These are phyloP conservation scores for Sesia apiformis DNA, from an alignment of 2,888 invertebrate genomes.

Conservation along the genomic window DNA sequence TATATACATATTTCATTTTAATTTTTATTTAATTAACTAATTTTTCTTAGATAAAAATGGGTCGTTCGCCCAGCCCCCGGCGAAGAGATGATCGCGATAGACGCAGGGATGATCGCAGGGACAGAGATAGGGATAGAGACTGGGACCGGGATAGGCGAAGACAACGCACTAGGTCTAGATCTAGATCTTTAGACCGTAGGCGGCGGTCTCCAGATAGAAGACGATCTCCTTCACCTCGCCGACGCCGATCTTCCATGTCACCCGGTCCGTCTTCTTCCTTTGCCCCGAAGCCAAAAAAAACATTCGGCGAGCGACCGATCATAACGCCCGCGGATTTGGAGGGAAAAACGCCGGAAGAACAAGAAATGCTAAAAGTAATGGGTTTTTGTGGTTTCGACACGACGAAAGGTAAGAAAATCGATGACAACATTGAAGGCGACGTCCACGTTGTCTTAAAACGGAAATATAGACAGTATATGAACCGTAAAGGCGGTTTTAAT, in stretches of 20 bases:
- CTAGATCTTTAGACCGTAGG: constrained; percentile 55
- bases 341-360: constrained; percentile 92
- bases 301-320: constrained; percentile 75
- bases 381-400: constrained; percentile 97
- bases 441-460: constrained; percentile 97
- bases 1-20: background rate
- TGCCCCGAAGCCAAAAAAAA: constrained; percentile 46
- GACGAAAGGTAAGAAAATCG: constrained; percentile 96
- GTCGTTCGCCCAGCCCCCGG: constrained; percentile 65
- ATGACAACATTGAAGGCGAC: constrained; percentile 94
- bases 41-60: constrained; percentile 41
- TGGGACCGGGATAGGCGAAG: constrained; percentile 57
- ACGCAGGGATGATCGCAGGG: constrained; percentile 21
- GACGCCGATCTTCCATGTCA: constrained; percentile 50
- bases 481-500: constrained; percentile 99
- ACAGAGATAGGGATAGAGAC: constrained; percentile 38
- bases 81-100: constrained; percentile 49
- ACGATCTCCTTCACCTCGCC: constrained; percentile 27
- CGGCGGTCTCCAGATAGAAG: constrained; percentile 57
- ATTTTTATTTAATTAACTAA: constrained; percentile 8
- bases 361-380: constrained; percentile 97
- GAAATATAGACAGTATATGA: constrained; percentile 99
- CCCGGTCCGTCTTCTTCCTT: constrained; percentile 53
- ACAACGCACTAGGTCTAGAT: constrained; percentile 54
- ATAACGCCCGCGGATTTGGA: constrained; percentile 89